Evolutionary conservation across 64 coral and sea anemone genomes (phyloP).

Genomic region (Stylophora pistillata): DNA sequence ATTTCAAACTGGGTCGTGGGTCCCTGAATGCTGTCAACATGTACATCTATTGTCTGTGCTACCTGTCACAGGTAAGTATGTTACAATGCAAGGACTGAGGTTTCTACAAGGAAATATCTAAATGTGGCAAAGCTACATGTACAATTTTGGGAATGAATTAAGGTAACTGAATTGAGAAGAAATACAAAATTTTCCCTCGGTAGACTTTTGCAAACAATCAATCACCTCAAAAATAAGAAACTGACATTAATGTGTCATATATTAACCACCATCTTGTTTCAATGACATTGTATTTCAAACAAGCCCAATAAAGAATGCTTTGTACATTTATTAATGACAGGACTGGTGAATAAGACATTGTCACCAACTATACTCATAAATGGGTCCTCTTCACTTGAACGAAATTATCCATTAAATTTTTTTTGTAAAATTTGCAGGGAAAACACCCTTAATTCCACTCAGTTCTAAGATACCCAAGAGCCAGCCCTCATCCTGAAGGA

Average conservation of each 20-base stretch:
- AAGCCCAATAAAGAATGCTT: background rate
- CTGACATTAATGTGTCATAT: background rate
- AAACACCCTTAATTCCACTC: conserved; percentile 87
- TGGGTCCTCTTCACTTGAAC: background rate
- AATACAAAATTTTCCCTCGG: too few relatives aligned
- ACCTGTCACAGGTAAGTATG: background rate
- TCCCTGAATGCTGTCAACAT: background rate
- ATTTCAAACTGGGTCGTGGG: too few relatives aligned
- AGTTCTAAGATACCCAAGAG: conserved; percentile 79
- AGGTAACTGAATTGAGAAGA: too few relatives aligned
- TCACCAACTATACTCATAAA: background rate
- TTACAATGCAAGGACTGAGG: too few relatives aligned
- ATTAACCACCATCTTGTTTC: background rate
- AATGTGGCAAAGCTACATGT: too few relatives aligned
- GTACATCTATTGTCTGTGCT: background rate
- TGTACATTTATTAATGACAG: background rate
- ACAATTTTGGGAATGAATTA: too few relatives aligned
- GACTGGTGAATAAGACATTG: background rate
- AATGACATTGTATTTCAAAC: background rate
- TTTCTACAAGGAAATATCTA: too few relatives aligned
- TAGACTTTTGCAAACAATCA: too few relatives aligned
- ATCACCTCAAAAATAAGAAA: too few relatives aligned
- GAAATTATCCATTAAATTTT: conserved; percentile 11
- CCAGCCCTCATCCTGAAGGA: conserved; percentile 93
- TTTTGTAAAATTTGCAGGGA: conserved; percentile 97